Evolutionary conservation across 2,888 invertebrate genomes (phyloP), one percentile per base, ranked within the genome.

Genomic region (Diaperis boleti): DNA sequence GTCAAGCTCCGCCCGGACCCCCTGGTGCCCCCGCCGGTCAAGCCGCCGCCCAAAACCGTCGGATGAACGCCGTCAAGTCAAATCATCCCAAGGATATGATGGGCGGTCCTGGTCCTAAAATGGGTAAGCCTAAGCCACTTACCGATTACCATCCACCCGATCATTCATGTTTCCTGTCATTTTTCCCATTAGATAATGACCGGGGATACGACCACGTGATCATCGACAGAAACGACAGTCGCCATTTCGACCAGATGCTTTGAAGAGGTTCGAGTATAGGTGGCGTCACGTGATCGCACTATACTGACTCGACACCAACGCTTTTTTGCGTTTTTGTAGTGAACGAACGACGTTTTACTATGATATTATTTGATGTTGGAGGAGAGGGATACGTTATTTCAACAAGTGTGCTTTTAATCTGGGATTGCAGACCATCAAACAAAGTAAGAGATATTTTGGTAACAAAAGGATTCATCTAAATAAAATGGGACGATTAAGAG

Each of bases 31-130:
- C 84, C 31, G 83, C 85, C 67, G 84, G 85, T 20, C 84, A 85
- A 26, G 83, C 85, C 69, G 83, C 87, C 77, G 85, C 86, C 74
- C 87, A 87, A 72, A 90, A 89, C 78, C 85, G 92, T 74, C 85
- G 92, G 73, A 91, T 92, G 90, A 94, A 94, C 81, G 93, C 94
- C 75, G 91, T 93, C 79, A 94, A 94, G 84, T 89, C 92, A 60
- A 92, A 92, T 80, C 92, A 92, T 82, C 92, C 92, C 45, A 92
- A 92, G 82, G 92, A 92, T 77, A 88, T 90, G 79, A 69, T 80
- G 66, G 89, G 90, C 75, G 76, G 71, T 5, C 76, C 78, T 1
- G 70, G 76, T 47, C 76, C 75, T 3, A 92, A 92, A 82, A 88
- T 92, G 88, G 92, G 92, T 92, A 85, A 88, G 74, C 59, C n/a